These are phyloP conservation scores for Calonectris borealis DNA, from an alignment of 2,113 vertebrate genomes.

Conservation along the genomic window DNA sequence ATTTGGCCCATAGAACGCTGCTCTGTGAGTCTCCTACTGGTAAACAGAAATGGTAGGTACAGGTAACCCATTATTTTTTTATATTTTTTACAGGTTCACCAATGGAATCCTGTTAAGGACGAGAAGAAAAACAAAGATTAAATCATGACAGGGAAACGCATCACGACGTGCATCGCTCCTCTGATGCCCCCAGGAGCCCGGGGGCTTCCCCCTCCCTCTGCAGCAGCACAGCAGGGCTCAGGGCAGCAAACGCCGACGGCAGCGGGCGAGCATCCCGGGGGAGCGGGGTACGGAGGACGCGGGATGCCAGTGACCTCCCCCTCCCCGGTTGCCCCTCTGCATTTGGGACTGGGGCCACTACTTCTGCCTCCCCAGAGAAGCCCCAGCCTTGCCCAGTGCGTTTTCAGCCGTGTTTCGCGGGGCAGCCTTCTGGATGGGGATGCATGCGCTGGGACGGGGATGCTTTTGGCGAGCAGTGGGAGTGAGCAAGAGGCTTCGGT, in stretches of 20 bases:
- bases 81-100: conserved; percentile 87
- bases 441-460: not conserved
- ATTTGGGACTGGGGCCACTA: not conserved
- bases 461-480: not conserved
- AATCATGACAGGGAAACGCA: not conserved
- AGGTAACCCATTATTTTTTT: conserved; percentile 72
- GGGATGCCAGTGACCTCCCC: not conserved
- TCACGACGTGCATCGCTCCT: rapidly evolving
- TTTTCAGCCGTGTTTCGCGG: not conserved
- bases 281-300: not conserved
- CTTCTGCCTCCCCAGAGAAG: not conserved
- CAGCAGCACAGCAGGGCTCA: not conserved
- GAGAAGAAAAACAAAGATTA: conserved; percentile 61
- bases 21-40: conserved; percentile 80
- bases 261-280: not conserved
- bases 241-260: not conserved
- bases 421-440: not conserved
- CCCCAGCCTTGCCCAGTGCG: not conserved
- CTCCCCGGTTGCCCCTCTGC: not conserved
- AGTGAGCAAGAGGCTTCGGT: not conserved
- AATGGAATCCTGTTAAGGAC: conserved; percentile 83
- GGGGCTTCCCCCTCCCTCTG: not conserved
- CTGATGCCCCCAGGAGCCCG: not conserved
- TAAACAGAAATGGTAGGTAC: conserved; percentile 83
- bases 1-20: conserved; percentile 90